Percentiles rank a stretch among this genome's conserved stretches.
Conservation (phyloP, 2,113 vertebrate species). For the Triplophysa rosa region DNA sequence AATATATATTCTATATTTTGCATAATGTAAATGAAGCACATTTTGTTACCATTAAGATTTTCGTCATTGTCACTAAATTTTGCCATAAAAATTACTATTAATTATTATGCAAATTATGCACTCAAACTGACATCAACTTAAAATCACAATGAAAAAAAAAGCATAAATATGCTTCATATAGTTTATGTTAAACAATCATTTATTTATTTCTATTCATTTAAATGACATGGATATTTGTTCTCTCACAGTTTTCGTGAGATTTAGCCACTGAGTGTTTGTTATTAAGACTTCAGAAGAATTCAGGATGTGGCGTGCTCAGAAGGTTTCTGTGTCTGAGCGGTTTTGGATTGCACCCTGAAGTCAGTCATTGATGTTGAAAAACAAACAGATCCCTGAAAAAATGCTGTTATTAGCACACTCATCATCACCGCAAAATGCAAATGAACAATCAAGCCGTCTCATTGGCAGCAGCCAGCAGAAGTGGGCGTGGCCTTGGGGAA, state of each 20-base stretch:
- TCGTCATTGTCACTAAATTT: no score
- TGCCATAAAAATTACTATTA: no score
- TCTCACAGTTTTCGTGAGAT: neutral
- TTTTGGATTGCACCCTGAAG: constrained; percentile 13
- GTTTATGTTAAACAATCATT: neutral
- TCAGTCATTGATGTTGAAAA: constrained; percentile 12
- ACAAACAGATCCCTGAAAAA: constrained; percentile 23
- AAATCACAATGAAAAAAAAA: neutral
- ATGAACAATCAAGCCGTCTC: constrained; percentile 9
- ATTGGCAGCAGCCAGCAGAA: constrained; percentile 31
- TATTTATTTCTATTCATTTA: neutral
- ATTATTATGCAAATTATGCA: no score
- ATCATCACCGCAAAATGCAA: constrained; percentile 20
- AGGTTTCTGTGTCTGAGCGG: constrained; percentile 4
- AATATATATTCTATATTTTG: neutral
- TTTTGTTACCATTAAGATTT: neutral
- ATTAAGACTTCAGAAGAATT: constrained; percentile 12
- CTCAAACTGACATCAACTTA: no score
- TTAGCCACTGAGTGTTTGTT: neutral
- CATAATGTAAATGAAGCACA: neutral
- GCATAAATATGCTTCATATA: neutral
- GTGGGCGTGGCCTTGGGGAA: constrained; percentile 4
- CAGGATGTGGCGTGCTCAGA: constrained; percentile 28
- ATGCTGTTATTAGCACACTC: constrained; percentile 1
- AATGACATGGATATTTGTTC: neutral